Base-by-base conservation (phyloP, 2,888 invertebrate genomes). In the Machimus rusticus region DNA sequence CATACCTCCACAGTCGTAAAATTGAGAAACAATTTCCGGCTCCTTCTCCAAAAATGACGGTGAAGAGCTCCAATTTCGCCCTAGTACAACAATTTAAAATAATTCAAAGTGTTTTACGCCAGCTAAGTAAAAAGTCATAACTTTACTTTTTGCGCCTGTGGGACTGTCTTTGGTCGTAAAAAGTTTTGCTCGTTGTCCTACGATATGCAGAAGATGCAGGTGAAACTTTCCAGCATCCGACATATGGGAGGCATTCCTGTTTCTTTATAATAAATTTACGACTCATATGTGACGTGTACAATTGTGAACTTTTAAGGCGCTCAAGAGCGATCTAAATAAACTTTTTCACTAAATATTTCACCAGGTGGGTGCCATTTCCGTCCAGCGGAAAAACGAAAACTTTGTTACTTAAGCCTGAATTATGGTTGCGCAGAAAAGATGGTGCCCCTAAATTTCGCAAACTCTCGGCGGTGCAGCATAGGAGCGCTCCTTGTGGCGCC, bases 261-360 rank as follows among this genome's bases (percentile, higher is more conserved):
- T 66, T 66, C 66, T 66, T 66, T 34, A 66, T 82, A 57, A 66
- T 82, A 82, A 82, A 82, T 82, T 66, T 82, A 57, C 82, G 57
- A 39, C 74, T 74, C 85, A 85, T 85, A 85, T 85, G 85, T 85
- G 85, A 85, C 74, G 46, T 74, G 46, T 19, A 85, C 74, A 74
- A 82, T 85, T 85, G 85, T 74, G 85, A 85, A 85, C 43, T 74
- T 85, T 85, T 74, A 85, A 85, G 74, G 74, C 74, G 74, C 46
- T 85, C 46, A 74, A 39, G 85, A 43, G 82, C 74, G 85, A 85
- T 85, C 57, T 85, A 85, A 85, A 85, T 74, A 85, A 85, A 85
- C 85, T 85, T 85, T 85, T 85, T 85, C 85, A 85, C 85, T 85
- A 85, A 85, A 85, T 85, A 85, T 85, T 85, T 85, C 85, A 85